Conservation (phyloP, 2,797 vertebrate species). For the Okamejei kenojei region DNA sequence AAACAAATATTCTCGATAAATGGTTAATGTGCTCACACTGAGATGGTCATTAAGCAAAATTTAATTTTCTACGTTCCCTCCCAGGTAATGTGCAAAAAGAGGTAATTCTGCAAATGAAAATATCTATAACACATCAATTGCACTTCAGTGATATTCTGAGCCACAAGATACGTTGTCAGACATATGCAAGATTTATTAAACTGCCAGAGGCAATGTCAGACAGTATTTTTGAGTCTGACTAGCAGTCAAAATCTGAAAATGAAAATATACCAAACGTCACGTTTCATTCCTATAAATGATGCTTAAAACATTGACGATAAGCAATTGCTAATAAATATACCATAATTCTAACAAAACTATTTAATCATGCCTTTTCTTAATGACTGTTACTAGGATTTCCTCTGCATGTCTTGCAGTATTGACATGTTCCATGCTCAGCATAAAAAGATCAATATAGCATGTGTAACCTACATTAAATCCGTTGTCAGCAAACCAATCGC, state of each 20-base stretch:
- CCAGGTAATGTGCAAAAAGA: not conserved
- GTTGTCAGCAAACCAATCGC: not conserved
- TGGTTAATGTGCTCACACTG: not conserved
- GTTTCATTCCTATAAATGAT: not conserved
- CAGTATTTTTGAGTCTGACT: conserved; percentile 11
- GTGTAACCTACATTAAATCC: conserved; percentile 22
- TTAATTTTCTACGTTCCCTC: not conserved
- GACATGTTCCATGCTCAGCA: not conserved
- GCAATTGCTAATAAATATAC: not conserved
- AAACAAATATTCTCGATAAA: not conserved
- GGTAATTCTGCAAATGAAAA: not conserved
- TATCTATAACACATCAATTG: conserved; percentile 9
- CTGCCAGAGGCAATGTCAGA: conserved; percentile 30
- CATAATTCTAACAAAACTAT: not conserved
- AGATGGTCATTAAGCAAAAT: not conserved
- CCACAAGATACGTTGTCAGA: conserved; percentile 21
- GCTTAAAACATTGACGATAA: not conserved
- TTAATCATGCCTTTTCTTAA: not conserved
- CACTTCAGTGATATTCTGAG: conserved; percentile 7
- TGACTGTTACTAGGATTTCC: not conserved
- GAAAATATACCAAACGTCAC: not conserved
- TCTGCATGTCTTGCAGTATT: conserved; percentile 9
- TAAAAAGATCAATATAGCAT: conserved; percentile 24
- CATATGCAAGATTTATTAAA: conserved; percentile 33
- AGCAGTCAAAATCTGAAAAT: not conserved